Evolutionary conservation across 2,113 vertebrate species (phyloP).

Genomic region (Heterocephalus glaber): DNA sequence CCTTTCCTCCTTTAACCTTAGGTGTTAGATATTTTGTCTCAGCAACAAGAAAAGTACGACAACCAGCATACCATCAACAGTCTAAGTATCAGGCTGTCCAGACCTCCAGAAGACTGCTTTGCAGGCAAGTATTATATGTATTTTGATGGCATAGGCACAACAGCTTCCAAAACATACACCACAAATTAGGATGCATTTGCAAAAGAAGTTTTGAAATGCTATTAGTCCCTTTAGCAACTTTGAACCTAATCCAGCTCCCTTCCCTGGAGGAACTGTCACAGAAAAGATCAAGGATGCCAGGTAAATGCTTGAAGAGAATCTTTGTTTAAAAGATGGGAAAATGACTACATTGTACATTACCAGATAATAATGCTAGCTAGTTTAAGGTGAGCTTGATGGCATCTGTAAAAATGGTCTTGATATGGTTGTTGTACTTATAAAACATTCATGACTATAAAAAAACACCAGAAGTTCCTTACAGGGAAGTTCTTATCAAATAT

Average conservation of each 20-base stretch:
- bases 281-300: not conserved
- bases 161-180: not conserved
- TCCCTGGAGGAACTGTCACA: not conserved
- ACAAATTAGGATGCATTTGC: not conserved
- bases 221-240: not conserved
- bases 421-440: slow-evolving; percentile 26
- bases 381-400: slow-evolving; percentile 7
- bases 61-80: not conserved
- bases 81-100: not conserved
- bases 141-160: not conserved
- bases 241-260: not conserved
- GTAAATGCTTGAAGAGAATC: not conserved
- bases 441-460: slow-evolving; percentile 28
- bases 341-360: not conserved
- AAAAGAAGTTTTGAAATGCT: not conserved
- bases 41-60: not conserved
- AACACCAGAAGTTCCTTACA: not conserved
- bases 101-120: not conserved
- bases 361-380: slow-evolving; percentile 55
- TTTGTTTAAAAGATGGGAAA: slow-evolving; percentile 25
- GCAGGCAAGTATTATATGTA: not conserved
- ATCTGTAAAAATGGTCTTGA: slow-evolving; percentile 54
- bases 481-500: slow-evolving; percentile 22
- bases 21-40: not conserved
- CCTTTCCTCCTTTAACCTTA: not conserved